These are phyloP conservation scores for Conops quadrifasciatus DNA, from an alignment of 2,888 invertebrate species.

Conservation along the genomic window DNA sequence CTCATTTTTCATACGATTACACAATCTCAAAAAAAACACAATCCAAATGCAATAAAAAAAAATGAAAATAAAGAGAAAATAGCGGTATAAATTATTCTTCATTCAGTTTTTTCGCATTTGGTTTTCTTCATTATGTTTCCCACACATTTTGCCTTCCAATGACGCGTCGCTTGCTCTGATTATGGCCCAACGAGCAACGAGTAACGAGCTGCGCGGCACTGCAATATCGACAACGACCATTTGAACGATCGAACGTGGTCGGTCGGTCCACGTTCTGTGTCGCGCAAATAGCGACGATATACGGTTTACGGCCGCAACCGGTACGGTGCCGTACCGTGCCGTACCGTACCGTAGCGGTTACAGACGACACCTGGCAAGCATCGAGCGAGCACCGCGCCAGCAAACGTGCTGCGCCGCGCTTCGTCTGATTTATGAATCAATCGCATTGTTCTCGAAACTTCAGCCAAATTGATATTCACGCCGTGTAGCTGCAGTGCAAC, in stretches of 20 bases:
- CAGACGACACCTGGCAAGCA: constrained; percentile 2
- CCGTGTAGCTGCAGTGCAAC: background rate
- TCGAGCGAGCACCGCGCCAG: background rate
- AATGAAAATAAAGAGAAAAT: background rate
- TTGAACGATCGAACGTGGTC: too few relatives aligned
- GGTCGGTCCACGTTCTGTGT: too few relatives aligned
- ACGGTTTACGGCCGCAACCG: too few relatives aligned
- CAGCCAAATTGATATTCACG: constrained; percentile 24
- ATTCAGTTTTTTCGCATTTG: background rate
- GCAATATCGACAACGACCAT: too few relatives aligned
- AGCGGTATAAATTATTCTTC: background rate
- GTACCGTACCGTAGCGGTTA: too few relatives aligned
- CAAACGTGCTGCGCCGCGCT: background rate
- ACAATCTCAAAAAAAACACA: background rate
- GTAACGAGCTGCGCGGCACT: too few relatives aligned
- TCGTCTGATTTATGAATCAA: constrained; percentile 20
- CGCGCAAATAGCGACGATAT: too few relatives aligned
- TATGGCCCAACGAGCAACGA: too few relatives aligned
- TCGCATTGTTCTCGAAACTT: constrained; percentile 18
- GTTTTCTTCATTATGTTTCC: constrained; percentile 2
- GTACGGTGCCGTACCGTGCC: too few relatives aligned
- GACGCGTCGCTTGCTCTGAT: too few relatives aligned
- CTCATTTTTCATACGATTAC: constrained; percentile 1
- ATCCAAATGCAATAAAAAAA: background rate
- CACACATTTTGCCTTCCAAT: too few relatives aligned